Base-by-base conservation (phyloP, 2,888 invertebrate genomes). In the Liodrosophila aerea region DNA sequence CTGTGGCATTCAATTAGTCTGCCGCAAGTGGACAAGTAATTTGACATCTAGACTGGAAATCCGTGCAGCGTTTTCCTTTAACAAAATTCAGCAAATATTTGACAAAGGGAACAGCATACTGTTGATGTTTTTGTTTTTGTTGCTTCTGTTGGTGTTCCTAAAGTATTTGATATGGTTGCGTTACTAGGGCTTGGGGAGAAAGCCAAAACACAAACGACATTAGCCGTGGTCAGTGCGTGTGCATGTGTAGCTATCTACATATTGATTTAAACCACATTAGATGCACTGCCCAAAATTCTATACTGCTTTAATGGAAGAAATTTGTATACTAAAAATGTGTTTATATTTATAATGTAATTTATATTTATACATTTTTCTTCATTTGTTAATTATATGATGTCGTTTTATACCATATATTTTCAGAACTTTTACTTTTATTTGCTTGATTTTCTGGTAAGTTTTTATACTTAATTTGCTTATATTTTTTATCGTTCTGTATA, bases 141-240 rank as follows among this genome's bases (percentile, higher is more conserved):
- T 37, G 50, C 29, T 22, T 8, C 7, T 44, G 27, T 40, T 47
- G 18, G 18, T 50, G n/a, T n/a, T n/a, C n/a, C n/a, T n/a, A n/a
- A n/a, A n/a, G n/a, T n/a, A n/a, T n/a, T n/a, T n/a, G n/a, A n/a
- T n/a, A n/a, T n/a, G n/a, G n/a, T n/a, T n/a, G n/a, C n/a, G 54
- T 59, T 49, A 53, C 49, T 30, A 37, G 34, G 41, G 54, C 34
- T 47, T 37, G 51, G 54, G 46, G 41, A 64, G 56, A 60, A 58
- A 82, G 69, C 83, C 78, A 75, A 69, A 82, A 85, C 54, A 62
- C 83, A 75, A 82, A 85, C 69, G 60, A 43, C 53, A 82, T 78
- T 78, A 85, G 72, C 69, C 75, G 75, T 67, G 82, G 77, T 70
- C 75, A 75, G 63, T 77, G 71, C 73, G 51, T 59, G 18, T 59